A percentile compares a stretch with the other conserved stretches of the same genome.
Evolutionary conservation across 2,888 invertebrate species (phyloP).

Genomic region (Diloba caeruleocephala): DNA sequence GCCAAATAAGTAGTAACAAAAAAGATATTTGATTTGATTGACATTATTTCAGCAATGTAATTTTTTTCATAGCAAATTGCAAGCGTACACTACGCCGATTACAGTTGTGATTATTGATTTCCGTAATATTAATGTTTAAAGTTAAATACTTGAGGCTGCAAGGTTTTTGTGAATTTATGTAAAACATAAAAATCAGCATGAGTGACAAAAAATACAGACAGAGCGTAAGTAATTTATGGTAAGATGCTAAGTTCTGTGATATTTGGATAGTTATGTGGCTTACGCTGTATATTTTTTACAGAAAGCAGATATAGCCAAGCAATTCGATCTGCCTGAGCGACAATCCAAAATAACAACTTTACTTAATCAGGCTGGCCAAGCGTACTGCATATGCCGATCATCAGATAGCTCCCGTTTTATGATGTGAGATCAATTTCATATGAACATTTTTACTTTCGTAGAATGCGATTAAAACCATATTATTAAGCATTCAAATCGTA

Average conservation of each 20-base stretch:
- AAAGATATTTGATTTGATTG: no score
- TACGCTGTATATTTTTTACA: constrained; percentile 66
- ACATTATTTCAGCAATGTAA: no score
- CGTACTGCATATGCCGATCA: constrained; percentile 98
- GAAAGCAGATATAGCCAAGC: constrained; percentile 97
- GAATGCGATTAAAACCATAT: no score
- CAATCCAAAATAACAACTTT: constrained; percentile 97
- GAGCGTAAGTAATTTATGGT: constrained; percentile 83
- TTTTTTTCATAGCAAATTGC: no score
- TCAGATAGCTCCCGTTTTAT: constrained; percentile 98
- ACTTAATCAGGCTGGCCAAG: constrained; percentile 96
- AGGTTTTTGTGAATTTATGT: neutral
- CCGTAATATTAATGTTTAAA: no score
- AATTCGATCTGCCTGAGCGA: constrained; percentile 96
- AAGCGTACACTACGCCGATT: no score
- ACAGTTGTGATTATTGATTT: no score
- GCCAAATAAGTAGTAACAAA: no score
- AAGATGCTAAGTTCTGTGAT: neutral
- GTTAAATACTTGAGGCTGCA: no score
- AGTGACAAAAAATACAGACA: constrained; percentile 81
- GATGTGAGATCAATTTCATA: constrained; percentile 91
- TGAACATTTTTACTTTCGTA: neutral
- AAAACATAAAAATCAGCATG: constrained; percentile 60
- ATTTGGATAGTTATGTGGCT: constrained; percentile 6
- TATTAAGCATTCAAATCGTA: no score